Base-by-base conservation (phyloP, 2,113 vertebrate genomes). In the Meriones unguiculatus region DNA sequence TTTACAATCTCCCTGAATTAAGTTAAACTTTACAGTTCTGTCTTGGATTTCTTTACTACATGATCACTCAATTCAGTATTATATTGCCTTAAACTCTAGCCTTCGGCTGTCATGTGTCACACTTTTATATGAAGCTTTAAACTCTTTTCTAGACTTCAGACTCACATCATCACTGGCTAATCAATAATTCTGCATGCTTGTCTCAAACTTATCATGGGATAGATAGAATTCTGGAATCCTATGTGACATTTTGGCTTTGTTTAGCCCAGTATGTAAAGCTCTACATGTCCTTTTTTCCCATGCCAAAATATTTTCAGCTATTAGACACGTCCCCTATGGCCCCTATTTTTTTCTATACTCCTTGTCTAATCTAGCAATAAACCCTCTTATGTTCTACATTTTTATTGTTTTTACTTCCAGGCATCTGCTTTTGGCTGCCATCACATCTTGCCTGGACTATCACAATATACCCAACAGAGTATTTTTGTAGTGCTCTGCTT, bases 31-130 rank as follows among this genome's bases (percentile, higher is more conserved):
- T 88, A 88, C 59, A 20, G 18, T 54, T 91, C 52, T 52, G 52
- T 70, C 38, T 94, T 88, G n/a, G 57, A 87, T 70, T 81, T 81
- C 30, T 82, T 94, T 67, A 87, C 50, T 59, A 25, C 28, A 70
- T 4, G 14, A 22, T 57, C 46, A 69, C 82, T 91, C 38, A 67
- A 76, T 88, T 35, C 25, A 84, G 32, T 59, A n/a, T 50, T 82
- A 25, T 18, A 62, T 52, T 69, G 57, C 20, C 32, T 90, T 82
- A 80, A 94, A 57, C 57, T 50, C 7, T 32, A 91, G 54, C 50
- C 77, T 25, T 70, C 59, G 75, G 13, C 32, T 82, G 59, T 28
- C 9, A 12, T 73, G 35, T 87, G 32, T 75, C 59, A 87, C 7
- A 59, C 30, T 91, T 69, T 88, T 87, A 88, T 82, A 46, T 69